Percentiles rank a stretch among this genome's conserved stretches.
Evolutionary conservation across 2,888 invertebrate species (phyloP).

Genomic region (Aporophyla nigra): DNA sequence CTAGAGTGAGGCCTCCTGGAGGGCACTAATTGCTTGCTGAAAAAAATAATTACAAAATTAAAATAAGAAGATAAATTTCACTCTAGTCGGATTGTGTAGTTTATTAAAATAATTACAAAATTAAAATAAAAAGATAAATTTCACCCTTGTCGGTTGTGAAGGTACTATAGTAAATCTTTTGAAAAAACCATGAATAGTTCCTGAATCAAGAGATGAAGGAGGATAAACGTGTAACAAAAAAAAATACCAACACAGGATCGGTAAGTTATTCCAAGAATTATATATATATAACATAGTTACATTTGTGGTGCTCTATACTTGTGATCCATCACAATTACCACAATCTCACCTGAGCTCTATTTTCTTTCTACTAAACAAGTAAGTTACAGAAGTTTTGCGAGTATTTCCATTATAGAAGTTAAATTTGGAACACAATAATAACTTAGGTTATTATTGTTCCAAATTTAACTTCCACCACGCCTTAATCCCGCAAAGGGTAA

Average conservation of each 20-base stretch:
- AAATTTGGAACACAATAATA: background rate
- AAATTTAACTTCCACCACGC: no score
- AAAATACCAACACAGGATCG: background rate
- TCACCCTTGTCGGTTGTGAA: no score
- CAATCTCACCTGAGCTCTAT: constrained; percentile 45
- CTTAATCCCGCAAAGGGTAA: no score
- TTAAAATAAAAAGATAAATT: no score
- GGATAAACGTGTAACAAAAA: background rate
- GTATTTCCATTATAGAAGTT: background rate
- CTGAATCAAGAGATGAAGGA: background rate
- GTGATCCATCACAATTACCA: constrained; percentile 52
- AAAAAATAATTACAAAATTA: no score
- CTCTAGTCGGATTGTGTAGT: no score
- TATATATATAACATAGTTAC: constrained; percentile 33
- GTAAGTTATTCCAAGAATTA: constrained; percentile 25
- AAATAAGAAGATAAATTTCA: no score
- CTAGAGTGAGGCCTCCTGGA: no score
- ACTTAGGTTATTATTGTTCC: no score
- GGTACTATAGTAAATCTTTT: background rate
- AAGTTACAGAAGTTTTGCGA: constrained; percentile 8
- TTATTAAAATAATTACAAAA: no score
- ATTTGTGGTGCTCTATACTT: constrained; percentile 19
- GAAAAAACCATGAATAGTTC: background rate
- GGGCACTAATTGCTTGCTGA: no score
- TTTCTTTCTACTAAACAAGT: constrained; percentile 12